A percentile compares a stretch with the other conserved stretches of the same genome.
These are phyloP conservation scores for Ambastaia sidthimunki DNA, from an alignment of 2,797 vertebrate species.

Conservation along the genomic window DNA sequence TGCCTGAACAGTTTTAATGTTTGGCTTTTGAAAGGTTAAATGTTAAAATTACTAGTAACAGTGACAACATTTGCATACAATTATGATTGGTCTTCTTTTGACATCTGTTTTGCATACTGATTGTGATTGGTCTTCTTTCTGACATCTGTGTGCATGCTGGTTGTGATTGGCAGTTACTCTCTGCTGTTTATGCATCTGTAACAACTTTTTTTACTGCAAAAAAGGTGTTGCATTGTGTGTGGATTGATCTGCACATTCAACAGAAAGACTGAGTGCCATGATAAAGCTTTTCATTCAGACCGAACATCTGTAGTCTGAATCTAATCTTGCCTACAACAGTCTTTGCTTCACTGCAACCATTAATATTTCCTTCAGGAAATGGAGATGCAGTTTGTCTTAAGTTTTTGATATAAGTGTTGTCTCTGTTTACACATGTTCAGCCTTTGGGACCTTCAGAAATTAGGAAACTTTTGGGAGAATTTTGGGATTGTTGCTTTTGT, in stretches of 20 bases:
- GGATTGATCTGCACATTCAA: neutral
- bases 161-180: neutral
- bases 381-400: neutral
- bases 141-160: neutral
- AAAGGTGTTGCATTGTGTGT: neutral
- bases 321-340: neutral
- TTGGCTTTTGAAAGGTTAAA: neutral
- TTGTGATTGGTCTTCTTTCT: neutral
- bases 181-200: neutral
- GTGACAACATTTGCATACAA: neutral
- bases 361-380: neutral
- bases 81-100: neutral
- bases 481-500: neutral
- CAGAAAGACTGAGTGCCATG: neutral
- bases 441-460: neutral
- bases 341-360: neutral
- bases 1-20: neutral
- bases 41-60: no score
- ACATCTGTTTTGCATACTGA: neutral
- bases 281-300: neutral
- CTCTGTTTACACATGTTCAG: neutral
- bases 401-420: neutral
- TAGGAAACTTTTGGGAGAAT: slow-evolving; percentile 1
- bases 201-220: neutral
- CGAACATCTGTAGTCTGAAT: neutral